Conservation (phyloP, 2,797 vertebrate genomes). For the Chelidonichthys spinosus region DNA sequence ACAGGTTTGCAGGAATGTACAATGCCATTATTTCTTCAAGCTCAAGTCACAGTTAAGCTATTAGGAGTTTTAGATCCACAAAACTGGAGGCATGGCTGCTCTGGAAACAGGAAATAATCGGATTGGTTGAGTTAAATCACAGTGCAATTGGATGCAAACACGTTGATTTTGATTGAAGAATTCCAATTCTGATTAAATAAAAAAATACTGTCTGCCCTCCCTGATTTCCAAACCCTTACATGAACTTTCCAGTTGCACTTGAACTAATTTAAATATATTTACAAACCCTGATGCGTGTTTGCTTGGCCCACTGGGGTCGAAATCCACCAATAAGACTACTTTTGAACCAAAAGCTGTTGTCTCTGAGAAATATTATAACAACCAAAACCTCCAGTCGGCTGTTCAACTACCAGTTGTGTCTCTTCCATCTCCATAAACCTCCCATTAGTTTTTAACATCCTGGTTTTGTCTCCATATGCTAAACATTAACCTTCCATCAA, state of each 20-base stretch:
- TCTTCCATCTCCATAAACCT: slow-evolving; percentile 33
- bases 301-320: not conserved
- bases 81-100: slow-evolving; percentile 17
- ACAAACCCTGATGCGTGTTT: not conserved
- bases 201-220: not conserved
- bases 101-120: slow-evolving; percentile 15
- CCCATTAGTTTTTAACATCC: slow-evolving; percentile 39
- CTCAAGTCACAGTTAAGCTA: not conserved
- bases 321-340: not conserved
- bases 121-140: slow-evolving; percentile 20
- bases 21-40: not conserved
- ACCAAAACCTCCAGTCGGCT: not conserved
- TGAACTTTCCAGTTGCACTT: not conserved
- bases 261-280: not conserved
- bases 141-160: not conserved
- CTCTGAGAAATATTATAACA: not conserved
- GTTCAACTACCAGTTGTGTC: slow-evolving; percentile 6
- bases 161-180: no score
- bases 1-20: not conserved
- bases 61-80: not conserved
- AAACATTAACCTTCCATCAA: slow-evolving; percentile 45
- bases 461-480: slow-evolving; percentile 63
- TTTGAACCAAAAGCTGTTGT: not conserved
- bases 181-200: not conserved
- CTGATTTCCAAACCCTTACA: no score